Evolutionary conservation across 2,113 vertebrate genomes (phyloP), one percentile per base, ranked within the genome.

Genomic region (Plectropomus leopardus): DNA sequence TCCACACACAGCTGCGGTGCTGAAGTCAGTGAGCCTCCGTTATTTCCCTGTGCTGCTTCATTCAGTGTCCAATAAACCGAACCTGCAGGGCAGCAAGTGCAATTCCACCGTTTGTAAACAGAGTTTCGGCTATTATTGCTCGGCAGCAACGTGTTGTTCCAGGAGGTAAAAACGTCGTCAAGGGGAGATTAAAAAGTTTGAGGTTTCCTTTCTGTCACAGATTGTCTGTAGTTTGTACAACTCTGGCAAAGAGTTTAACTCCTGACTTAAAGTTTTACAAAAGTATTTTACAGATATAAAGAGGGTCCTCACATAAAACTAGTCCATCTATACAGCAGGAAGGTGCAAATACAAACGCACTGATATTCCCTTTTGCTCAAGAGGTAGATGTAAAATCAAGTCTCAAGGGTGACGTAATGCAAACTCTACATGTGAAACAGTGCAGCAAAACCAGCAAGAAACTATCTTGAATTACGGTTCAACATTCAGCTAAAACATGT

Each of bases 31-130:
- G 71, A 70, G 57, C 59, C 78, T 57, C 59, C 7, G 15, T 83
- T 57, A 64, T 87, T 70, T 74, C 70, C 30, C 72, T n/a, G 5
- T 1, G 26, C 47, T 16, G 76, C 65, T 68, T 79, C 76, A 5
- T 63, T 80, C 63, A 16, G 42, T 11, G 42, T 67, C 79, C 78
- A 80, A 77, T 77, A 71, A 89, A 85, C 50, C 59, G n/a, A 77
- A 77, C 68, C 78, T 32, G 67, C 54, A 4, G 61, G 84, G 78
- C 80, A 45, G 60, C 54, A 10, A 40, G 51, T 44, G 70, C 36
- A 82, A 28, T 74, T 82, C 32, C 48, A 16, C 36, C 1, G 4
- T 16, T 45, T 57, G 72, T 63, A 70, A 77, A 76, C 77, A 51
- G 45, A 63, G 34, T 48, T 68, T 26, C 5, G 1, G 55, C 30